Conservation (phyloP, 2,888 invertebrate species). For the Falcaria lacertinaria region DNA sequence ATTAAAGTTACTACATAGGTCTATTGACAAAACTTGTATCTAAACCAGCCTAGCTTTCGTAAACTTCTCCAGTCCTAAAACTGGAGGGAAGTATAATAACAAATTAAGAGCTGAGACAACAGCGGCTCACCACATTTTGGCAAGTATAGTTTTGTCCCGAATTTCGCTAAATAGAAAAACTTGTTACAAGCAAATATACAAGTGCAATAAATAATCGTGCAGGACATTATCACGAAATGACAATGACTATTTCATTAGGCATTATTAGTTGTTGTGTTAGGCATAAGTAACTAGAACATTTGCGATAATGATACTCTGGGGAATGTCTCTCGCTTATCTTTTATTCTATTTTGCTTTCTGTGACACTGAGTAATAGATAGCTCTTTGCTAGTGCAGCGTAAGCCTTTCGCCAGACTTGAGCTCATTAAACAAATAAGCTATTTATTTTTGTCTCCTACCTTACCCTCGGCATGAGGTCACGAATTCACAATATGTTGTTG, state of each 20-base stretch:
- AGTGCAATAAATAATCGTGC: conserved; percentile 9
- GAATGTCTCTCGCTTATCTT: conserved; percentile 7
- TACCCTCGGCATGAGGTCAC: too few species aligned
- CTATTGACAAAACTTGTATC: too few species aligned
- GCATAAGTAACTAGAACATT: conserved; percentile 13
- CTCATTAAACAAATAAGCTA: conserved; percentile 22
- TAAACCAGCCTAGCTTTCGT: too few species aligned
- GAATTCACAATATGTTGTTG: too few species aligned
- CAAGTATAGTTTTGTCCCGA: too few species aligned
- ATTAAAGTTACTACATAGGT: too few species aligned
- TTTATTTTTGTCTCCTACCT: neutral
- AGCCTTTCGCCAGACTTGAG: conserved; percentile 18
- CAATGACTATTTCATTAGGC: conserved; percentile 19
- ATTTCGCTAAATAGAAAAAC: too few species aligned
- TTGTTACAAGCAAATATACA: neutral
- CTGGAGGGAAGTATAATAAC: too few species aligned
- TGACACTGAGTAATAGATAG: conserved; percentile 25
- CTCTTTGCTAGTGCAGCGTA: conserved; percentile 23
- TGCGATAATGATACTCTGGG: conserved; percentile 8
- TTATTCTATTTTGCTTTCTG: conserved; percentile 8
- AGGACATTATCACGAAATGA: conserved; percentile 12
- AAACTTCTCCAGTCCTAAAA: too few species aligned
- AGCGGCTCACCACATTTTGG: too few species aligned
- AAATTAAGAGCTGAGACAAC: too few species aligned
- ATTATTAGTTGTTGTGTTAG: conserved; percentile 9